Base-by-base conservation (phyloP, 1,140 invertebrate genomes). In the Mesaphorura yosii region DNA sequence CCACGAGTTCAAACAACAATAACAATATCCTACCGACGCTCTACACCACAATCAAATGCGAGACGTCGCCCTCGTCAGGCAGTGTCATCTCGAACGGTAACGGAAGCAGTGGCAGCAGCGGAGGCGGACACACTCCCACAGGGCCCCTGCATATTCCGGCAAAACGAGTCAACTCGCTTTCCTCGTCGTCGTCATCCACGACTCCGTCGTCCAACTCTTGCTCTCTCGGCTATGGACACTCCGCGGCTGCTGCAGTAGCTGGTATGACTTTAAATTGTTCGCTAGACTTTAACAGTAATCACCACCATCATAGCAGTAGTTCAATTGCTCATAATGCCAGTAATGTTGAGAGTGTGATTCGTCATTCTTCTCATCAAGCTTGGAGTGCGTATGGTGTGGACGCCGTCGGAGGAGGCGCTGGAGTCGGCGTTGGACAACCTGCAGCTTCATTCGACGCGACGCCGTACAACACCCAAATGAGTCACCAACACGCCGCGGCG, bases 101-200 rank as follows among this genome's bases (percentile, higher is more conserved):
- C n/a, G n/a, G n/a, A n/a, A n/a, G n/a, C n/a, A n/a, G n/a, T n/a
- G n/a, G n/a, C n/a, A n/a, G n/a, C n/a, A n/a, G n/a, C n/a, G n/a
- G n/a, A n/a, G n/a, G 76, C 73, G 55, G 68, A 67, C 69, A 63
- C 73, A 60, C 70, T 57, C 63, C 50, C 39, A 57, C 65, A 71
- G 78, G 79, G 14, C 83, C 85, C 3, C 72, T 87, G 1, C 85
- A 88, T 71, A 87, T 88, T 70, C 85, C 85, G 22, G 84, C 84
- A 59, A 87, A 87, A 67, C 73, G 85, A 57, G 68, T 80, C n/a
- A 65, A 40, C 63, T 60, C 55, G 17, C n/a, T 27, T 26, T 62
- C 48, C 15, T 61, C 58, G 20, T 68, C 65, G 59, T 70, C 56
- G 76, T 78, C 62, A 75, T 75, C 40, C 79, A 81, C 72, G 12